Evolutionary conservation across 1,140 invertebrate species (phyloP), one percentile per base, ranked within the genome.

Genomic region (Bactericera cockerelli): DNA sequence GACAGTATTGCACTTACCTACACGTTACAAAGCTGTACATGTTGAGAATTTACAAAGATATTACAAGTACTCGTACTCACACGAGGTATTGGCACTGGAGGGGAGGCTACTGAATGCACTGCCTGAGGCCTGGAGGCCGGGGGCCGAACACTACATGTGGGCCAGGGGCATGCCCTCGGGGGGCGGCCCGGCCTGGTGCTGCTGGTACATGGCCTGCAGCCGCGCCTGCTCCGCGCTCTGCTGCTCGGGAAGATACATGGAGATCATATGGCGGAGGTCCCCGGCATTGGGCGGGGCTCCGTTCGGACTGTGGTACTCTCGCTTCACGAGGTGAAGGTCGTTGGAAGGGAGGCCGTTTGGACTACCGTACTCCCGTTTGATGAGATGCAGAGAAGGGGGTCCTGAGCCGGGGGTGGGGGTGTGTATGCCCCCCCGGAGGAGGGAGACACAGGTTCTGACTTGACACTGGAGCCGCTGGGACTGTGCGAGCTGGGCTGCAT

Each of bases 361-460:
- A 31, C 58, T 26, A 11, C 22, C 38, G 61, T 67, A 66, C 36
- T 67, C 66, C 8, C 67, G 61, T 57, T 70, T 70, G 39, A 67
- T 63, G 25, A 56, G 59, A 0, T 60, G 59, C 2, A 57, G 31
- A 61, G 59, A 70, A 68, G 42, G 69, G 63, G 39, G 69, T 62
- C 11, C 68, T 63, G 55, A 67, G 59, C 64, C 64, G 39, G 62
- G 70, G 56, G 66, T 65, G 57, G 65, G 64, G 62, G 64, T 65
- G 59, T 63, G 68, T 67, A 86, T 83, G 75, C 42, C 42, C 42
- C 42, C 76, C 81, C 73, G 63, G 73, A 72, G 36, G 74, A 75
- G 4, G 76, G 76, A 55, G 84, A 87, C 65, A 89, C 84, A 1
- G 85, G 86, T 71, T 90, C 88, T 26, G 84, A 88, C 70, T 89